Conservation (phyloP, 2,888 invertebrate species). For the Polymixis flavicincta region DNA sequence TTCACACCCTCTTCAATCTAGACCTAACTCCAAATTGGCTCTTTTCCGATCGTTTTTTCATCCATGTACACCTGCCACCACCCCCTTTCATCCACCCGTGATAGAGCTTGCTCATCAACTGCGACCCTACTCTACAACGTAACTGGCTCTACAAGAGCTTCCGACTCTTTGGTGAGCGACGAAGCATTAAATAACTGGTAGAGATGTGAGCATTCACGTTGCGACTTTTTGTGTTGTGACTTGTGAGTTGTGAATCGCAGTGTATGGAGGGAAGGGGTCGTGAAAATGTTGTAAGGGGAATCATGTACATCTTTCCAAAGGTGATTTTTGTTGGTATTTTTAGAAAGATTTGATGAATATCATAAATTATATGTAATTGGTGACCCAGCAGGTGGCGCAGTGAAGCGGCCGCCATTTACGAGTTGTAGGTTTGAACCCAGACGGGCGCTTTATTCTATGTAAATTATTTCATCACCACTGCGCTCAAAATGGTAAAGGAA, state of each 20-base stretch:
- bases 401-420: too few relatives aligned
- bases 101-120: slow-evolving; percentile 77
- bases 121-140: slow-evolving; percentile 78
- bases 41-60: slow-evolving; percentile 26
- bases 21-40: slow-evolving; percentile 36
- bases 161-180: slow-evolving; percentile 81
- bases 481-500: too few relatives aligned
- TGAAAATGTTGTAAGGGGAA: slow-evolving; percentile 5
- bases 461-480: too few relatives aligned
- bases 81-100: slow-evolving; percentile 59
- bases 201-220: slow-evolving; percentile 77
- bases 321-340: not conserved
- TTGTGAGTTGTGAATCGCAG: slow-evolving; percentile 6
- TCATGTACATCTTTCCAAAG: not conserved
- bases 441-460: too few relatives aligned
- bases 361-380: not conserved
- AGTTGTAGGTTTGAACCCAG: too few relatives aligned
- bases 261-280: slow-evolving; percentile 14
- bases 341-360: not conserved
- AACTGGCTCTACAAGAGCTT: slow-evolving; percentile 79
- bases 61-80: slow-evolving; percentile 62
- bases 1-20: slow-evolving; percentile 43
- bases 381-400: too few relatives aligned
- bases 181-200: slow-evolving; percentile 85
- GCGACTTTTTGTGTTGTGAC: slow-evolving; percentile 63